Evolutionary conservation across 2,113 vertebrate genomes (phyloP), one percentile per base, ranked within the genome.

Genomic region (Psophia crepitans): DNA sequence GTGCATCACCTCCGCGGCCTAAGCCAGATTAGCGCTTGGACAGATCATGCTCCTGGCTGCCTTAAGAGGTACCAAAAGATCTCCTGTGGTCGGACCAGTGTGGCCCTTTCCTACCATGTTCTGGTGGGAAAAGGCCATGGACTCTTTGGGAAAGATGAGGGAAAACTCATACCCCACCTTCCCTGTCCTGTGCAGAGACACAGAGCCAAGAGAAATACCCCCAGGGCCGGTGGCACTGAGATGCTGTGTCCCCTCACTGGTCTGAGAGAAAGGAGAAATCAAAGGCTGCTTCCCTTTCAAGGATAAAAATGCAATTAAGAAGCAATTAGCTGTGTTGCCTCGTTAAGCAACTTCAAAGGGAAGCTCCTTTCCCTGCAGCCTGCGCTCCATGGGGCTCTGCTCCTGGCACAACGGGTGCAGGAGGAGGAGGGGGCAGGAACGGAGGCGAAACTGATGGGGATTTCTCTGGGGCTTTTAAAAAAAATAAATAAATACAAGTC

Each of bases 281-380:
- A 97, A 97, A 97, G 96, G 88, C 94, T 95, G 95, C 82, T 58
- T 97, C 95, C 64, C 24, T 94, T 92, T 91, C 92, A 95, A 97
- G 95, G 95, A 96, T 89, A 91, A 95, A 96, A 97, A 97, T 1
- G 70, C 96, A 97, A 97, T 97, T 97, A 97, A 91, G 92, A 97
- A 96, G 96, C 93, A 98, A 98, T 98, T 98, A 97, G 96, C 90
- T 89, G 92, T 89, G 80, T 95, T 95, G 94, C 95, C 93, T 97
- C 94, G 71, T 97, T 97, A 97, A 96, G 93, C 65, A 13, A 95
- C 93, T 97, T 98, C 97, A 98, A 96, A 98, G 96, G 84, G 81
- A 94, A 97, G 92, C 7, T 89, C 84, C 93, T 95, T 95, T 75
- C 89, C 82, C 56, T 53, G 21, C 48, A 94, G 96, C 96, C 94